Percentiles rank a stretch among this genome's conserved stretches.
phyloP scores from a whole-genome alignment of 2,888 invertebrate genomes.

The Melanostoma scalare region DNA sequence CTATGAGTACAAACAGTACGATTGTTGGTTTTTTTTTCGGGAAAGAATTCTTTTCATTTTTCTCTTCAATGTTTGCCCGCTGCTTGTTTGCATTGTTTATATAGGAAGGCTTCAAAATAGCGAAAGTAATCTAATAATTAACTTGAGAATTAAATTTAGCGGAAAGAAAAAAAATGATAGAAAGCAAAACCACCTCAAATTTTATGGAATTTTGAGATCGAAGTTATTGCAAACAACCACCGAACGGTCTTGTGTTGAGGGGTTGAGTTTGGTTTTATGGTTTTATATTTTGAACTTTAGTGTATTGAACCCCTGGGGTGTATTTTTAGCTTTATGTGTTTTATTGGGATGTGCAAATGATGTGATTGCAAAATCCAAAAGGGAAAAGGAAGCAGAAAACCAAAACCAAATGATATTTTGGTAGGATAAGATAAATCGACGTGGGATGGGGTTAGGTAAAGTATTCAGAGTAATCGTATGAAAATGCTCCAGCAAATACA shows the following conservation, averaged over 20 bases:
- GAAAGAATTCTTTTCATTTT: not conserved
- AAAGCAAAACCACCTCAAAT: conserved; percentile 23
- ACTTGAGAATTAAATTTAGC: conserved; percentile 54
- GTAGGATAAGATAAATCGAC: conserved; percentile 22
- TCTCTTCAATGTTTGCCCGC: conserved; percentile 39
- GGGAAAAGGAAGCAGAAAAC: not conserved
- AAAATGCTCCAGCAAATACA: conserved; percentile 7
- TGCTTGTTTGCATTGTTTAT: conserved; percentile 27
- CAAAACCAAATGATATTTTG: conserved; percentile 22
- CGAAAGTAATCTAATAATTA: conserved; percentile 49
- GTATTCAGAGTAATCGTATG: not conserved
- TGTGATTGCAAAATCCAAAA: conserved; percentile 54
- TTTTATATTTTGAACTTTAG: conserved; percentile 52
- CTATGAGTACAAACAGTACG: conserved; percentile 4
- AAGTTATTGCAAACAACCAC: conserved; percentile 34
- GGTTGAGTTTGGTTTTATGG: conserved; percentile 11
- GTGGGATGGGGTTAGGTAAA: not conserved
- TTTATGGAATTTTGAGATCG: not conserved
- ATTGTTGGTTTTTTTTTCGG: conserved; percentile 33
- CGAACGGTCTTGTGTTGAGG: not conserved
- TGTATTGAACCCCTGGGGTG: conserved; percentile 55
- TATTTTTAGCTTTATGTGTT: conserved; percentile 44
- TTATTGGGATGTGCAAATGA: conserved; percentile 63
- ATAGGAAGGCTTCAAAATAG: conserved; percentile 17
- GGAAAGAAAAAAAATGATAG: conserved; percentile 41